Conservation (phyloP, 2,797 vertebrate genomes). For the Clarias laeviceps region DNA sequence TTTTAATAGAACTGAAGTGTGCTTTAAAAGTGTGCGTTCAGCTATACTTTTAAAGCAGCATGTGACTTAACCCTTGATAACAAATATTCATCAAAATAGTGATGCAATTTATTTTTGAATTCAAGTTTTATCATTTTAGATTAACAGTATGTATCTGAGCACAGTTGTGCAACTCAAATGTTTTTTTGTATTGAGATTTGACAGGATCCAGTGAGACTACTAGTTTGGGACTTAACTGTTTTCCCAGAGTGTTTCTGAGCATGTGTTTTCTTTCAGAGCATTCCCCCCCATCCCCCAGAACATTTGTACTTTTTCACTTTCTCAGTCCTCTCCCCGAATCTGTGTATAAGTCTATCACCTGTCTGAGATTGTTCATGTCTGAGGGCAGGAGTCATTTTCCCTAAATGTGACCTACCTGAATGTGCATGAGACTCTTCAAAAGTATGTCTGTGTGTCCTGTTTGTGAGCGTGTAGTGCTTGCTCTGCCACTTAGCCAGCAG, state of each 20-base stretch:
- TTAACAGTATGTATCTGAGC: background rate
- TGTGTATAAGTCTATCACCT: background rate
- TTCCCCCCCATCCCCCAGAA: background rate
- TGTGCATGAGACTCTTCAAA: no score
- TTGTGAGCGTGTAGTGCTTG: slow-evolving; percentile 1
- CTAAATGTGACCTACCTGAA: background rate
- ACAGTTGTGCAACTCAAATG: background rate
- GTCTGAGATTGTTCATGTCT: background rate
- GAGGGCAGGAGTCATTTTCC: background rate
- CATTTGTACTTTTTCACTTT: background rate
- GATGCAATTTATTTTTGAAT: background rate
- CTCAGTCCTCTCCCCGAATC: background rate
- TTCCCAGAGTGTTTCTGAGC: slow-evolving; percentile 9
- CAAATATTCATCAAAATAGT: background rate
- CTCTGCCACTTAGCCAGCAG: slow-evolving; percentile 30
- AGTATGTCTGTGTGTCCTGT: background rate
- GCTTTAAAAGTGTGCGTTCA: no score
- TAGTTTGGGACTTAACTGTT: slow-evolving; percentile 3
- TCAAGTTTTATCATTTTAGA: background rate
- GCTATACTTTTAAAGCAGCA: background rate
- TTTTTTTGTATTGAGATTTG: background rate
- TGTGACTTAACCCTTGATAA: background rate
- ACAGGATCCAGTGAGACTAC: background rate
- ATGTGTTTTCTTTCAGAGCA: slow-evolving; percentile 26
- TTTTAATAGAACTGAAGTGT: no score